Base-by-base conservation (phyloP, 2,888 invertebrate species). In the Philereme transversata region DNA sequence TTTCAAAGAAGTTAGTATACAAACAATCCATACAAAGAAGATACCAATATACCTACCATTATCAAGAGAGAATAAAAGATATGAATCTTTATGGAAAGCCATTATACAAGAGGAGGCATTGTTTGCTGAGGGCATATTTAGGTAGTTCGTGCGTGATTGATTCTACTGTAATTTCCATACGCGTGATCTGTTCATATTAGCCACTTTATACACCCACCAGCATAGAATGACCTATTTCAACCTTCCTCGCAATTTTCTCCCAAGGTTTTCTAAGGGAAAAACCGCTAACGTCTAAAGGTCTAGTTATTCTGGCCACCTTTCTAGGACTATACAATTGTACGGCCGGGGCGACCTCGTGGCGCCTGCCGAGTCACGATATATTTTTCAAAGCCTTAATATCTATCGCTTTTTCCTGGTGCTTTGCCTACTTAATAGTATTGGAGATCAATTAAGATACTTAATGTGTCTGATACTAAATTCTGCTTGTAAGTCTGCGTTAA, bases 141-240 rank as follows among this genome's bases (percentile, higher is more conserved):
- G 84, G 80, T 77, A 79, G 82, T 84, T 86, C 88, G 88, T 90
- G 90, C 89, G 89, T 90, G 91, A 91, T 91, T 91, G 90, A 91
- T 91, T 90, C 81, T 80, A 84, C 85, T 83, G 88, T 88, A 89
- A 91, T 91, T 91, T 91, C 88, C 91, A 90, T 91, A 91, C 88
- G 88, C 90, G 89, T 90, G 90, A 81, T 87, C 84, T 81, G 84
- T 80, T 87, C 87, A 85, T 87, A 90, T 90, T 90, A 90, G 86
- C 88, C 84, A 87, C 85, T 87, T 85, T 86, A 82, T 81, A 81
- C 75, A 79, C 77, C 77, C 81, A 83, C 90, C 86, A 87, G 68
- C 45, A 44, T 72, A 70, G 64, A 10, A 53, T 65, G 82, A 76
- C 36, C 83, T 70, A 41, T 60, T 48, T 65, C 74, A 52, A 62